A percentile compares a stretch with the other conserved stretches of the same genome.
Conservation (phyloP, 1,140 invertebrate species). For the Lucilia cuprina region DNA sequence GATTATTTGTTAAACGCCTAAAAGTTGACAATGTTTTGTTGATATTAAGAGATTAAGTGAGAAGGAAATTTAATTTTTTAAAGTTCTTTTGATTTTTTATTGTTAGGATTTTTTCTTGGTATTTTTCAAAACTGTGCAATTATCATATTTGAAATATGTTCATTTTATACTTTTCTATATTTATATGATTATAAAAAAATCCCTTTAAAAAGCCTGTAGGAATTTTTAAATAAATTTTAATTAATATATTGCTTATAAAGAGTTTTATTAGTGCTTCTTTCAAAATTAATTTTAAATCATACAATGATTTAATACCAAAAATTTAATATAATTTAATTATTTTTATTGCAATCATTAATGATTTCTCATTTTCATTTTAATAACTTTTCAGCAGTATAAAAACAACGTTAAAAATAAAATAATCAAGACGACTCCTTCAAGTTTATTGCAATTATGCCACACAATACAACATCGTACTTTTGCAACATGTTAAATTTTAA, state of each 20-base stretch:
- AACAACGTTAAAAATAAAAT: neutral
- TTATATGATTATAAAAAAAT: too few relatives aligned
- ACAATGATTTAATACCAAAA: too few relatives aligned
- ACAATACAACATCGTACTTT: neutral
- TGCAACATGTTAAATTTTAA: neutral
- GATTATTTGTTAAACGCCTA: neutral
- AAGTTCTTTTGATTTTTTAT: too few relatives aligned
- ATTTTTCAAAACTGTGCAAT: too few relatives aligned
- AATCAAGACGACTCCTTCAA: neutral
- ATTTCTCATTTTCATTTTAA: neutral
- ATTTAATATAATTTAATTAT: neutral
- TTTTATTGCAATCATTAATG: neutral
- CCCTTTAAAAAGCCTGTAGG: too few relatives aligned
- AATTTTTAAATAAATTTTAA: too few relatives aligned
- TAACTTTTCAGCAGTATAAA: neutral
- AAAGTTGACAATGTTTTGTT: constrained; percentile 2
- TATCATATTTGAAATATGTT: too few relatives aligned
- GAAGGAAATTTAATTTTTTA: too few relatives aligned
- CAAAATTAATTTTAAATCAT: neutral
- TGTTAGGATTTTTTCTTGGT: too few relatives aligned
- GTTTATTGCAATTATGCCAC: neutral
- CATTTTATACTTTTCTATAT: too few relatives aligned
- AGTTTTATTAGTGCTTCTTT: neutral
- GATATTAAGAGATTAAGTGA: too few relatives aligned
- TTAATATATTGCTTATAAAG: neutral